A percentile compares a stretch with the other conserved stretches of the same genome.
These are phyloP conservation scores for Cryptophagus acutangulus DNA, from an alignment of 2,888 invertebrate genomes.

Conservation along the genomic window DNA sequence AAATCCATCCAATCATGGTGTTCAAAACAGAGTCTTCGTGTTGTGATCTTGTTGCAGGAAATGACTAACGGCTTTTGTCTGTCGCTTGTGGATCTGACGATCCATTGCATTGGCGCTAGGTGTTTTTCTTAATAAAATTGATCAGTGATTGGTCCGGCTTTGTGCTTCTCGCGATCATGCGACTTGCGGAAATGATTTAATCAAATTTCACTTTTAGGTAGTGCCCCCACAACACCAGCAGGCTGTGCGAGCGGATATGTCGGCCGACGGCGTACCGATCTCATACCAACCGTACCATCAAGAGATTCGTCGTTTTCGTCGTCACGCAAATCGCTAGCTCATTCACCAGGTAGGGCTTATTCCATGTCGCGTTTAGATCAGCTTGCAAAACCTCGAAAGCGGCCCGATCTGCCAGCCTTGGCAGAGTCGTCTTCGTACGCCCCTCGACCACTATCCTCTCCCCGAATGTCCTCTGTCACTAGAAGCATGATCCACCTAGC, in stretches of 20 bases:
- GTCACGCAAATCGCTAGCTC: conserved; percentile 49
- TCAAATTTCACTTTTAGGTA: conserved; percentile 27
- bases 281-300: conserved; percentile 84
- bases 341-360: conserved; percentile 78
- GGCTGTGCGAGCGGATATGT: conserved; percentile 67
- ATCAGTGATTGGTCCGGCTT: neutral
- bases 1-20: too few relatives aligned
- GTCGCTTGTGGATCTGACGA: too few relatives aligned
- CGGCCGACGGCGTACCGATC: conserved; percentile 81
- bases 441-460: conserved; percentile 37
- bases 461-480: conserved; percentile 52
- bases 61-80: too few relatives aligned
- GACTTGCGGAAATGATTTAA: too few relatives aligned
- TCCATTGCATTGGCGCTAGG: too few relatives aligned
- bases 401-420: conserved; percentile 41
- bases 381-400: conserved; percentile 63
- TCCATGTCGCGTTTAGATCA: conserved; percentile 92
- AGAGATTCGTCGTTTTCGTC: conserved; percentile 56
- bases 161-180: too few relatives aligned
- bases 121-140: conserved; percentile 2
- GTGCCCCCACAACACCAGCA: conserved; percentile 47
- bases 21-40: too few relatives aligned
- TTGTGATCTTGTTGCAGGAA: too few relatives aligned
- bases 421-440: conserved; percentile 10
- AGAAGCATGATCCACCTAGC: conserved; percentile 70